Evolutionary conservation across 2,113 vertebrate species (phyloP), one percentile per base, ranked within the genome.

Genomic region (Oncorhynchus clarkii): DNA sequence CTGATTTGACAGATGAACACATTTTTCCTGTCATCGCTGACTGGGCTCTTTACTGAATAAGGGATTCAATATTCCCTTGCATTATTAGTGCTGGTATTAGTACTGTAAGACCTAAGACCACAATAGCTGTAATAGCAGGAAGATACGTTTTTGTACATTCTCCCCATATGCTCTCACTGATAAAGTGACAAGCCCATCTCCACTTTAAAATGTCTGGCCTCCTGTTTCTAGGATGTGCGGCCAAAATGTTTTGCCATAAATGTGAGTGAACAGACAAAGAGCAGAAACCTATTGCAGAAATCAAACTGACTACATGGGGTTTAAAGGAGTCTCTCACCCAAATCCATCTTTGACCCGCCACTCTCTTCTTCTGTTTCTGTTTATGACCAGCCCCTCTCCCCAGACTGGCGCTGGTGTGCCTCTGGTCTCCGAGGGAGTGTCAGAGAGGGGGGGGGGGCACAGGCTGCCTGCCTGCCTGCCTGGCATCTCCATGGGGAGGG

Each of bases 281-380:
- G 51, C 14, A 54, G 14, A 54, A 62, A 22, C n/a, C n/a, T 62
- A 62, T 67, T 67, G 65, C 65, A 67, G 12, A 67, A 67, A 67
- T 29, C 26, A 31, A 69, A 69, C 34, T 22, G 67, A 69, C 18
- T 6, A 69, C 67, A 39, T 18, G 0, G 6, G 27, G 68, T 75
- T 83, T 86, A 86, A 86, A 84, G 60, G 73, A 89, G 68, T 74
- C 79, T 64, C 7, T 89, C 85, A 89, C 82, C 88, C 86, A 84
- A 31, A 88, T 86, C 88, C 79, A 68, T 83, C 75, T 75, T 69
- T 85, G 85, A 86, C 81, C 85, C 67, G 78, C 65, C 80, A 74
- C 79, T 73, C 83, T 18, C 16, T 34, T 45, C 24, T 48, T 34
- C 49, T 77, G 71, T 57, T 48, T 54, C 5, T 18, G 8, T 22